Evolutionary conservation across 1,140 invertebrate species (phyloP).

Genomic region (Macrobrachium rosenbergii): DNA sequence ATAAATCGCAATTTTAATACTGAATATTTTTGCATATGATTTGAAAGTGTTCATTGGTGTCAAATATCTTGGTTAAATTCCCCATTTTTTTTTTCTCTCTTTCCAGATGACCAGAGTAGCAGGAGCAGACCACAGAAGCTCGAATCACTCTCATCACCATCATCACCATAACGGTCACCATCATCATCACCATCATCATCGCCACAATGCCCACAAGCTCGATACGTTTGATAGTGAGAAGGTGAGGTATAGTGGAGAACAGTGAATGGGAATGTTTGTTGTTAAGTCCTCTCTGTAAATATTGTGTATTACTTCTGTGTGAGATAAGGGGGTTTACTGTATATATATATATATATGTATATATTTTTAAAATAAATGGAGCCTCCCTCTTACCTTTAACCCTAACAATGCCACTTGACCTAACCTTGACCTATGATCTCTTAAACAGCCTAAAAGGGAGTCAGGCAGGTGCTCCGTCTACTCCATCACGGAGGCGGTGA

Average conservation of each 20-base stretch:
- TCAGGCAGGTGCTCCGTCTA: constrained; percentile 31
- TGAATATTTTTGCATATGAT: too few species aligned
- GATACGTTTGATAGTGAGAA: neutral
- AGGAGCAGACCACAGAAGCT: neutral
- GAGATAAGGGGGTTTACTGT: neutral
- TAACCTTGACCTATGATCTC: neutral
- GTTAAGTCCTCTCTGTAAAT: too few species aligned
- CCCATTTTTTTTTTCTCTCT: too few species aligned
- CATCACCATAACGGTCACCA: neutral
- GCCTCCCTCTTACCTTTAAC: neutral
- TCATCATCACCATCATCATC: constrained; percentile 8
- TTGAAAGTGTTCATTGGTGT: too few species aligned
- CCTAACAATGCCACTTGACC: neutral
- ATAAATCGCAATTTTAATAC: too few species aligned
- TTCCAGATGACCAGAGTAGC: neutral
- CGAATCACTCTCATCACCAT: neutral
- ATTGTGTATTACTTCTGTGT: too few species aligned
- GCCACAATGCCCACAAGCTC: neutral
- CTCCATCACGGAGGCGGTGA: constrained; percentile 16
- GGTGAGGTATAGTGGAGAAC: too few species aligned
- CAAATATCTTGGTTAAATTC: too few species aligned
- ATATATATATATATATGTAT: neutral
- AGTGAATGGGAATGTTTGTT: too few species aligned
- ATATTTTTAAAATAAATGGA: neutral
- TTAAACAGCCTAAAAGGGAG: neutral